A percentile compares a stretch with the other conserved stretches of the same genome.
Evolutionary conservation across 2,797 vertebrate species (phyloP).

Genomic region (Sebastes flavidus): DNA sequence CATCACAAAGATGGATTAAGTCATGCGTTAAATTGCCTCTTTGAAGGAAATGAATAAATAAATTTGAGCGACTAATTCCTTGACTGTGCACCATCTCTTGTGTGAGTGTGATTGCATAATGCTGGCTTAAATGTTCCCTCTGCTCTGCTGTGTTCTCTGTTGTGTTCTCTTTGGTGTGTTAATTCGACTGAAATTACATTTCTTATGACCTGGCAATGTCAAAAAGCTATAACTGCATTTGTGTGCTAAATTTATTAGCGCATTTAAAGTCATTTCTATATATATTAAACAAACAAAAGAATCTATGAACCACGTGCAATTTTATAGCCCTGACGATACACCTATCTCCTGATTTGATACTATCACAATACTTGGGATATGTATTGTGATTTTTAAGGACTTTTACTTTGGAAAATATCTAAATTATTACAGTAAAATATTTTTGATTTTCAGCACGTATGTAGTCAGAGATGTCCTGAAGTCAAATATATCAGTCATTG

Average conservation of each 20-base stretch:
- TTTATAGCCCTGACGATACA: neutral
- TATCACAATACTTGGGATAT: too few species aligned
- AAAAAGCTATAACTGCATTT: conserved; percentile 28
- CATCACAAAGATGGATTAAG: conserved; percentile 84
- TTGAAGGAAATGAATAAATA: conserved; percentile 86
- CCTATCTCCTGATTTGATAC: too few species aligned
- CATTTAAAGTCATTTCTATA: neutral
- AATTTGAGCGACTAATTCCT: conserved; percentile 83
- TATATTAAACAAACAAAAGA: neutral
- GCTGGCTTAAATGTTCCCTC: conserved; percentile 59
- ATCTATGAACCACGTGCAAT: neutral
- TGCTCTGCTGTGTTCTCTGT: conserved; percentile 47
- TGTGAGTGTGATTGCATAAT: conserved; percentile 73
- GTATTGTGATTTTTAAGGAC: too few species aligned
- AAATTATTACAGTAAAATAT: fast-evolving
- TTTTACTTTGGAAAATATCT: too few species aligned
- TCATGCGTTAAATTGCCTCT: conserved; percentile 86
- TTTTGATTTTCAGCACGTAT: too few species aligned
- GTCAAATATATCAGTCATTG: too few species aligned
- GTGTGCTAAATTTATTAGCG: conserved; percentile 17
- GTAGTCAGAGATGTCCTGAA: too few species aligned
- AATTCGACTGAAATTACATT: conserved; percentile 56
- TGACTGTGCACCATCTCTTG: conserved; percentile 75
- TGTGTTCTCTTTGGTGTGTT: conserved; percentile 47
- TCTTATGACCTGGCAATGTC: conserved; percentile 51